Percentiles rank a stretch among this genome's conserved stretches.
Evolutionary conservation across 2,888 invertebrate genomes (phyloP).

Genomic region (Troides helena): DNA sequence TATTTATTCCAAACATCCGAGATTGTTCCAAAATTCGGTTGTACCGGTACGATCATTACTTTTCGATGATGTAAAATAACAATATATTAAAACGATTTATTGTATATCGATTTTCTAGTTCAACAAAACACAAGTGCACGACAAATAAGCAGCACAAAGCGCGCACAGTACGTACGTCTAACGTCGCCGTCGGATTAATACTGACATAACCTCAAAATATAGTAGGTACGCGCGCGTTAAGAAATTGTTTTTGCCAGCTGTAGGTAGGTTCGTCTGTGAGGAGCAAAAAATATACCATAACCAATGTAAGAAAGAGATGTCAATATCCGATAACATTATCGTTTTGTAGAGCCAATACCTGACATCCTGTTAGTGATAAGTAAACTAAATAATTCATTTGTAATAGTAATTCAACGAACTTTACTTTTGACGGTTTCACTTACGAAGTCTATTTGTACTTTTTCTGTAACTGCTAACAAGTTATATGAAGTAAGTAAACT

Average conservation of each 20-base stretch:
- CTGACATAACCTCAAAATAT: conserved; percentile 77
- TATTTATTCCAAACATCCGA: conserved; percentile 31
- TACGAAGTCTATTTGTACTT: background rate
- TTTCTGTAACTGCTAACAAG: background rate
- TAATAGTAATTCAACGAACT: conserved; percentile 17
- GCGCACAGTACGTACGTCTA: conserved; percentile 56
- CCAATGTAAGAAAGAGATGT: conserved; percentile 48
- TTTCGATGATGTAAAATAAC: conserved; percentile 38
- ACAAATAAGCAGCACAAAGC: conserved; percentile 26
- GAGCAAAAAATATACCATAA: conserved; percentile 48
- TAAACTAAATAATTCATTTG: conserved; percentile 10
- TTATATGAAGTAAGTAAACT: too few species aligned
- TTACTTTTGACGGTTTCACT: background rate
- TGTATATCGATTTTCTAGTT: conserved; percentile 58
- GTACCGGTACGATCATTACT: conserved; percentile 49
- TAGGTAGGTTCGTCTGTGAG: conserved; percentile 67
- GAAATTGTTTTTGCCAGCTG: conserved; percentile 72
- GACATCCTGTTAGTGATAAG: conserved; percentile 28
- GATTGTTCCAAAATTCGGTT: conserved; percentile 42
- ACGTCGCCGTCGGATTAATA: conserved; percentile 69
- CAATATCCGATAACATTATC: conserved; percentile 51
- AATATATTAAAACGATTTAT: conserved; percentile 49
- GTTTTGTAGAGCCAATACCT: conserved; percentile 15
- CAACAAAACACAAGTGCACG: conserved; percentile 51
- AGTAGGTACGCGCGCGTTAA: conserved; percentile 61